A percentile compares a stretch with the other conserved stretches of the same genome.
These are phyloP conservation scores for Albula glossodonta DNA, from an alignment of 2,113 vertebrate species.

Conservation along the genomic window DNA sequence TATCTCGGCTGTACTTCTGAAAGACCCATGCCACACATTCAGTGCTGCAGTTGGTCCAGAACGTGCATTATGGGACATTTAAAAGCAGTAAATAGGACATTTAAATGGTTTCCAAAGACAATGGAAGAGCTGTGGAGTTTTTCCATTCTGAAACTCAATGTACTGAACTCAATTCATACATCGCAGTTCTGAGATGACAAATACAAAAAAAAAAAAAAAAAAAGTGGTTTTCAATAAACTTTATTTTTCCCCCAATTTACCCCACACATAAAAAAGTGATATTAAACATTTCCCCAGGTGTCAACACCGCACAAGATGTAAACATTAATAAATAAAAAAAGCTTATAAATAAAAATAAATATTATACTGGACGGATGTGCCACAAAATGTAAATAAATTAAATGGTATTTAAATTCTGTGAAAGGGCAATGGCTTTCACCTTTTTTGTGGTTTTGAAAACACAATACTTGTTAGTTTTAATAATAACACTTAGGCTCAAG, in stretches of 20 bases:
- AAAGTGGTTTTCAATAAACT: conserved; percentile 65
- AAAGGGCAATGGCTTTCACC: conserved; percentile 70
- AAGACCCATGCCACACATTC: not conserved
- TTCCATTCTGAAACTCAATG: too few relatives aligned
- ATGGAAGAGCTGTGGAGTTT: not conserved
- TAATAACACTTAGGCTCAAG: conserved; percentile 67
- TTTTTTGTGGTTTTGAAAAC: conserved; percentile 62
- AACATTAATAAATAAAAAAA: conserved; percentile 73
- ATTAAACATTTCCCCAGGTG: conserved; percentile 64
- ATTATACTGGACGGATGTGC: conserved; percentile 67
- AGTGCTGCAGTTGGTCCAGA: not conserved
- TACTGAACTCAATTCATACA: too few relatives aligned
- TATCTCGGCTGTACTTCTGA: too few relatives aligned
- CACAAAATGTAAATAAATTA: conserved; percentile 54
- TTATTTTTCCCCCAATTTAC: conserved; percentile 64
- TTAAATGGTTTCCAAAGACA: not conserved
- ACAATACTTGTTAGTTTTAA: conserved; percentile 53
- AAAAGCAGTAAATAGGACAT: not conserved
- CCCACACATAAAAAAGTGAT: conserved; percentile 72
- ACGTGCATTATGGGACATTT: not conserved
- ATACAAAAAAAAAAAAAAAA: not conserved
- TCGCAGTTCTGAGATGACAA: too few relatives aligned
- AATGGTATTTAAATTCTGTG: conserved; percentile 52
- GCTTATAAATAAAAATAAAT: conserved; percentile 77
- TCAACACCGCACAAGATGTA: conserved; percentile 63